Evolutionary conservation across 2,113 vertebrate genomes (phyloP), one percentile per base, ranked within the genome.

Genomic region (Neotoma lepida): DNA sequence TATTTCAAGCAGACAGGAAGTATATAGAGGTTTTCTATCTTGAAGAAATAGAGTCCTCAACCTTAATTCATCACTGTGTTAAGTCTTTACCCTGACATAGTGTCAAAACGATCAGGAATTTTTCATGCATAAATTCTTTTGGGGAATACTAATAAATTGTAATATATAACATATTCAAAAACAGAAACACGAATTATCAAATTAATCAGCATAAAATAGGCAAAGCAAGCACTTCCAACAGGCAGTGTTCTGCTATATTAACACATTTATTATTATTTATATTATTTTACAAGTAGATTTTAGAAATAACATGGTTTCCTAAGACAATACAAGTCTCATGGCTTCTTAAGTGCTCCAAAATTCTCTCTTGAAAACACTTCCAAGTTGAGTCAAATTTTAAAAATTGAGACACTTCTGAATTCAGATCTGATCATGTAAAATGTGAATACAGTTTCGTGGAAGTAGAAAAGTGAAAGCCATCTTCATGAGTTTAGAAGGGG

Each of bases 401-500:
- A 92, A 88, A 82, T 74, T 63, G 30, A 54, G 87, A 81, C 4
- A 33, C 66, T 88, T 54, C 63, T 88, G 41, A 93, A 56, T 5
- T 49, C 35, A 77, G 89, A 78, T 0, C 13, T 90, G 73, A 49
- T 22, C 15, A 46, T 44, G 9, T 30, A 78, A 94, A 49, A 91
- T 89, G 0, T 49, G 20, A 95, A 46, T 91, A 70, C 94, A 95
- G 87, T 70, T 77, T 68, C 63, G 35, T 17, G 33, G 64, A 88
- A 93, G 46, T 95, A 96, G 17, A 66, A 89, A 61, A 73, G 39
- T 76, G 70, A 89, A 84, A 86, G 8, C 7, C 49, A 51, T 93
- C 80, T 82, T 49, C 17, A 88, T 88, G 82, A 94, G 80, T 96
- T 94, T 90, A 26, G 93, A 92, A 95, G 20, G 87, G 94, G 89